These are phyloP conservation scores for Raja brachyura DNA, from an alignment of 2,113 vertebrate genomes.

Conservation along the genomic window DNA sequence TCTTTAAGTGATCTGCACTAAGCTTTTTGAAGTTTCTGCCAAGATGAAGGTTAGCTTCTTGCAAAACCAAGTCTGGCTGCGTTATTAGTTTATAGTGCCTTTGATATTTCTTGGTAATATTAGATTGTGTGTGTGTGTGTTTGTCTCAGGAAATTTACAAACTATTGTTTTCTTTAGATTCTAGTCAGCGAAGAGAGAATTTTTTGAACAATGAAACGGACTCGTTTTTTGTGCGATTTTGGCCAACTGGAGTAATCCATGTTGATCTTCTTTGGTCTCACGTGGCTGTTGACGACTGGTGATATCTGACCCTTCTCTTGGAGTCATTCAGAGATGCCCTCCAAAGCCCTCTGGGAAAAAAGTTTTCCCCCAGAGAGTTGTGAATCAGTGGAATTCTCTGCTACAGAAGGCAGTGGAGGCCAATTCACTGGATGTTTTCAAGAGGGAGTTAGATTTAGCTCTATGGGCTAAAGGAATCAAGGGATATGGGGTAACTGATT, in stretches of 20 bases:
- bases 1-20: neutral
- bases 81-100: neutral
- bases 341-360: too few species aligned
- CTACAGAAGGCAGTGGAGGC: too few species aligned
- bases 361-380: too few species aligned
- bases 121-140: neutral
- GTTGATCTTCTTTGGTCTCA: neutral
- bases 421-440: too few species aligned
- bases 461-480: too few species aligned
- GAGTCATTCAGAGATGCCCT: too few species aligned
- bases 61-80: neutral
- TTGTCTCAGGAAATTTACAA: neutral
- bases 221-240: neutral
- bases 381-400: too few species aligned
- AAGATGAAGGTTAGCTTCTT: neutral
- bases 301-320: too few species aligned
- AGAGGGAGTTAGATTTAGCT: too few species aligned
- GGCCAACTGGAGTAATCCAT: neutral
- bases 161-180: neutral
- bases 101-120: neutral
- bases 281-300: too few species aligned
- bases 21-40: neutral
- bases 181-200: neutral
- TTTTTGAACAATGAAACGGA: neutral
- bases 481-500: too few species aligned